Conservation (phyloP, 1,140 invertebrate genomes). For the Homarus americanus region DNA sequence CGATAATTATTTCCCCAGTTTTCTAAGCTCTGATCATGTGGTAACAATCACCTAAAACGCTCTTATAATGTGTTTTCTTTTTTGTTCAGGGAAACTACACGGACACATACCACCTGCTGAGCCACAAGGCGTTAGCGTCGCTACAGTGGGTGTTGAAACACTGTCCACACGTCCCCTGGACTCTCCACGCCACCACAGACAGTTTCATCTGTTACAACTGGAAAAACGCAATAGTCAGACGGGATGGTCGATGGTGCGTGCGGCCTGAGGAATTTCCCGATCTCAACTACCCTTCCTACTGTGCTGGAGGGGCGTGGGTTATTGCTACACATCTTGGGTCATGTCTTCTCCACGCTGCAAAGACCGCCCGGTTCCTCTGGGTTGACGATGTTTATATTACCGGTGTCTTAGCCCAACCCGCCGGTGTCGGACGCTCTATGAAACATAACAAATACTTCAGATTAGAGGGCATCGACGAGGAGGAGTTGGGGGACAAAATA, state of each 20-base stretch:
- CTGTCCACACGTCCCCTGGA: slow-evolving; percentile 45
- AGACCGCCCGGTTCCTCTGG: background rate
- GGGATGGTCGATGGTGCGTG: slow-evolving; percentile 25
- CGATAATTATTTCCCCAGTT: no score
- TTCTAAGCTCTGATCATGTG: no score
- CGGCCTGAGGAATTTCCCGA: background rate
- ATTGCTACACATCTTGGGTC: background rate
- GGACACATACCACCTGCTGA: slow-evolving; percentile 33
- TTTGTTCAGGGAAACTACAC: slow-evolving; percentile 50
- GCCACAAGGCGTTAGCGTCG: slow-evolving; percentile 33
- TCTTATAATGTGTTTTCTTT: background rate
- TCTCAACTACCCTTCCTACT: slow-evolving; percentile 1
- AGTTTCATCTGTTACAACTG: background rate
- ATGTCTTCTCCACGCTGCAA: background rate
- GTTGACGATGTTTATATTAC: slow-evolving; percentile 47
- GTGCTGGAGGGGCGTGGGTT: background rate
- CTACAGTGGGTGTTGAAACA: slow-evolving; percentile 27
- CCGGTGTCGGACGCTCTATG: background rate
- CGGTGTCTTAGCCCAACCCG: slow-evolving; percentile 8
- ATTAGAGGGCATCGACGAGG: background rate
- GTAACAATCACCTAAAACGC: no score
- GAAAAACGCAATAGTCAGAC: background rate
- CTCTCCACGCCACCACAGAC: slow-evolving; percentile 38
- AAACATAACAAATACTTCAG: background rate
- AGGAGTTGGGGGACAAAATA: slow-evolving; percentile 14